These are phyloP conservation scores for Alectoris magna DNA, from an alignment of 2,797 vertebrate species.

Conservation along the genomic window DNA sequence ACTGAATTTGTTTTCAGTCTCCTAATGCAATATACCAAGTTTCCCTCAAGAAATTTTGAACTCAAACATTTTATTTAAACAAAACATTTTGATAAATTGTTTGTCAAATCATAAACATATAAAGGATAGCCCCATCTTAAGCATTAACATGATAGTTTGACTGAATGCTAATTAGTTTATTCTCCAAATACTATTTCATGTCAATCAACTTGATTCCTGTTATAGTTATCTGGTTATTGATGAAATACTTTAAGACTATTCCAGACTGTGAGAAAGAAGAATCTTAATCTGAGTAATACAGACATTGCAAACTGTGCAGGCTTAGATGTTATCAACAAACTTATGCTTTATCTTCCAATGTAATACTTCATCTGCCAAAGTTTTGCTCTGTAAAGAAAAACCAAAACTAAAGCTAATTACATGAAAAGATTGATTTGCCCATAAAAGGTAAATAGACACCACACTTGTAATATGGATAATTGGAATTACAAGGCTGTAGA, in stretches of 20 bases:
- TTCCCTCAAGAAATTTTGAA: background rate
- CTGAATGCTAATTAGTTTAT: background rate
- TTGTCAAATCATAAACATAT: background rate
- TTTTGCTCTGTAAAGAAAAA: background rate
- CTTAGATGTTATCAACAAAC: accelerated
- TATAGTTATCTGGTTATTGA: background rate
- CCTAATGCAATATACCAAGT: background rate
- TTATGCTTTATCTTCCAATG: background rate
- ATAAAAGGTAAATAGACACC: background rate
- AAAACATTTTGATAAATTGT: background rate
- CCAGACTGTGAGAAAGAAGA: background rate
- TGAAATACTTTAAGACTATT: background rate
- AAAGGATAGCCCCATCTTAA: background rate
- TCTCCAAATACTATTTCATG: background rate
- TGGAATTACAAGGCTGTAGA: background rate
- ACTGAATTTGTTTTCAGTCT: background rate
- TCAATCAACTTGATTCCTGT: background rate
- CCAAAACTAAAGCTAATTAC: background rate
- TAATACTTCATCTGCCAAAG: background rate
- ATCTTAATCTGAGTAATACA: background rate
- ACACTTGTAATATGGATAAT: background rate
- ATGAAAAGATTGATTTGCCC: background rate
- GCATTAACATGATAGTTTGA: background rate
- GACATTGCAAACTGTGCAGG: background rate
- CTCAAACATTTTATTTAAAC: background rate